A percentile compares a stretch with the other conserved stretches of the same genome.
These are phyloP conservation scores for Notiomystis cincta DNA, from an alignment of 2,113 vertebrate species.

Conservation along the genomic window DNA sequence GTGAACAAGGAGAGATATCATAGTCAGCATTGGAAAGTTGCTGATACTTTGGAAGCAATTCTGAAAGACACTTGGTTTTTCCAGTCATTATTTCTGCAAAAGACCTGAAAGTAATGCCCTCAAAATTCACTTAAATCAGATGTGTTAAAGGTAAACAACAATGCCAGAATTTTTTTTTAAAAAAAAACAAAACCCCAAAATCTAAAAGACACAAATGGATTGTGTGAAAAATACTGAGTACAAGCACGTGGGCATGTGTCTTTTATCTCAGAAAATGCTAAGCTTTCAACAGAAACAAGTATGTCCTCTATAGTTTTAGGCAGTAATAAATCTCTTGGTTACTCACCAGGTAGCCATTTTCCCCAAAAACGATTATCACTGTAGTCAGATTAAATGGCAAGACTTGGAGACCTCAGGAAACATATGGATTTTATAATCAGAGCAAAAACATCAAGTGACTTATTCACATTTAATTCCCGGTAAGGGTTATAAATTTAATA, in stretches of 20 bases:
- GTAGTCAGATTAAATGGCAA: conserved; percentile 29
- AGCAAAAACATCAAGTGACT: conserved; percentile 40
- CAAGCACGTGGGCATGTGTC: not conserved
- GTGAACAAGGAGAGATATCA: not conserved
- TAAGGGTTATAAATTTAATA: conserved; percentile 54
- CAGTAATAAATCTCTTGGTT: conserved; percentile 42
- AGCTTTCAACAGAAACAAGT: not conserved
- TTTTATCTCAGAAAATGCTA: not conserved
- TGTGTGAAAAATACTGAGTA: not conserved
- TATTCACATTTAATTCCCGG: conserved; percentile 4
- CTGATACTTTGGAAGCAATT: not conserved
- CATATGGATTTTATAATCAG: conserved; percentile 55
- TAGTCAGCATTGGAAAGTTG: not conserved
- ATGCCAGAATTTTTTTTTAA: not conserved
- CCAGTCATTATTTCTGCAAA: not conserved
- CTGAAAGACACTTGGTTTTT: not conserved
- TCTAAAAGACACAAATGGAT: not conserved
- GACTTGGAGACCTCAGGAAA: conserved; percentile 33
- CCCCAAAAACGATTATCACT: conserved; percentile 7
- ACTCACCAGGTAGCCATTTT: not conserved
- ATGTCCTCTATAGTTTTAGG: not conserved
- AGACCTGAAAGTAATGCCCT: not conserved
- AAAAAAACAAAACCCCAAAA: not conserved
- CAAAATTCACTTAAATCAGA: not conserved
- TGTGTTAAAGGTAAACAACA: not conserved